phyloP scores from a whole-genome alignment of 92 coral and sea anemone species.

The Epizoanthus illoricatus region DNA sequence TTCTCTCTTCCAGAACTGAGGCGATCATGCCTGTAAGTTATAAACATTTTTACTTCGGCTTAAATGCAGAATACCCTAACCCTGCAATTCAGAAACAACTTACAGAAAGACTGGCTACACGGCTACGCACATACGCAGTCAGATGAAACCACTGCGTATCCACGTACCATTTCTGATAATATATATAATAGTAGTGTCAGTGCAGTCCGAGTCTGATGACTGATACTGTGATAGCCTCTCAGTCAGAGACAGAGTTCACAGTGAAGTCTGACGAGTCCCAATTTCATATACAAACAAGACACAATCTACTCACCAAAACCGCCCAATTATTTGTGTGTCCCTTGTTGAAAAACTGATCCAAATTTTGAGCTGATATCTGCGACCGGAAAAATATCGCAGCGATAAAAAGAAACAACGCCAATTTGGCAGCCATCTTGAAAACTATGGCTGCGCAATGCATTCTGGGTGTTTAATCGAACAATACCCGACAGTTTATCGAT shows the following conservation, averaged over 20 bases:
- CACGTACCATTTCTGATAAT: too few species aligned
- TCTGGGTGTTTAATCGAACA: conserved; percentile 22
- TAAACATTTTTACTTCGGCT: too few species aligned
- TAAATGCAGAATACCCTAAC: too few species aligned
- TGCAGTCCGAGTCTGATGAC: too few species aligned
- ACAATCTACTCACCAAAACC: conserved; percentile 69
- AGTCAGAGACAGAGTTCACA: neutral
- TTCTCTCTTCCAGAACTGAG: too few species aligned
- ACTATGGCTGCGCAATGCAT: neutral
- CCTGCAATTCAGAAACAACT: too few species aligned
- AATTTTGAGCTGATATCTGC: conserved; percentile 43
- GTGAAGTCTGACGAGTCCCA: neutral
- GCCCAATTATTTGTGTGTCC: conserved; percentile 99
- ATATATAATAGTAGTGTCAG: too few species aligned
- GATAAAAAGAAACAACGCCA: conserved; percentile 9
- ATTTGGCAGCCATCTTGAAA: conserved; percentile 84
- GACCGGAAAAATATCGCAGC: conserved; percentile 22
- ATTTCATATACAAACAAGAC: neutral
- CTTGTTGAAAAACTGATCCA: conserved; percentile 65
- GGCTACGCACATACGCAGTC: too few species aligned
- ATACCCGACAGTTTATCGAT: conserved; percentile 17
- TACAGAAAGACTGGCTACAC: too few species aligned
- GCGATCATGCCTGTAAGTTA: too few species aligned
- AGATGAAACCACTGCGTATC: too few species aligned
- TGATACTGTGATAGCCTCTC: too few species aligned